Evolutionary conservation across 2,113 vertebrate genomes (phyloP), one percentile per base, ranked within the genome.

Genomic region (Ictidomys tridecemlineatus): DNA sequence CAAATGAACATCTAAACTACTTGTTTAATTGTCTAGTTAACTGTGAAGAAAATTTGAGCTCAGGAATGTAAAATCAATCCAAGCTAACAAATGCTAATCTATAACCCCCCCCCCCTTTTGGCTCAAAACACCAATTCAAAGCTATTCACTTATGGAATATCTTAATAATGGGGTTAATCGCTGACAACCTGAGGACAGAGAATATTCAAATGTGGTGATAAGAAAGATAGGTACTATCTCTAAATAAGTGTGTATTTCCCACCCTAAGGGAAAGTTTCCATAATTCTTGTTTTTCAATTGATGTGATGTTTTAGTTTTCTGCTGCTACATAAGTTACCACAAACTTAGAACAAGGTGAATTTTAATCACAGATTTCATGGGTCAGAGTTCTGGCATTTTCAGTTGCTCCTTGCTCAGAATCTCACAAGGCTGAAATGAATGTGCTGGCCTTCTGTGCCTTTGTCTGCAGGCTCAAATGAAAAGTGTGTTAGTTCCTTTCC

Each of bases 31-130:
- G 28, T 83, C 34, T 22, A 87, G 37, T 34, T 83, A 32, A 73
- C 26, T 79, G 24, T 92, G 37, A 90, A 85, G 74, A 94, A 87
- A 92, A 80, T 22, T 76, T 45, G 42, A 92, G 79, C 37, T 89
- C 24, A 30, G 70, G 45, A 92, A 76, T 37, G 18, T 51, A 85
- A 69, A 82, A 32, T n/a, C 70, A 76, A 89, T 72, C 8, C 53
- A 90, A 32, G 18, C 37, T 78, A 53, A 42, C 42, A 94, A 77
- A 83, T 90, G 20, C 34, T 78, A 78, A 83, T 61, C n/a, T 32
- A 74, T 37, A 14, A n/a, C 45, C 45, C 45, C 45, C 45, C 8
- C 45, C 89, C 20, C 93, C 87, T 22, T 16, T 18, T 39, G 53
- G 17, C 37, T 73, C 53, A 87, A 70, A 94, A 89, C 48, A 72